Percentiles rank a stretch among this genome's conserved stretches.
Evolutionary conservation across 1,140 invertebrate genomes (phyloP).

Genomic region (Aethina tumida): DNA sequence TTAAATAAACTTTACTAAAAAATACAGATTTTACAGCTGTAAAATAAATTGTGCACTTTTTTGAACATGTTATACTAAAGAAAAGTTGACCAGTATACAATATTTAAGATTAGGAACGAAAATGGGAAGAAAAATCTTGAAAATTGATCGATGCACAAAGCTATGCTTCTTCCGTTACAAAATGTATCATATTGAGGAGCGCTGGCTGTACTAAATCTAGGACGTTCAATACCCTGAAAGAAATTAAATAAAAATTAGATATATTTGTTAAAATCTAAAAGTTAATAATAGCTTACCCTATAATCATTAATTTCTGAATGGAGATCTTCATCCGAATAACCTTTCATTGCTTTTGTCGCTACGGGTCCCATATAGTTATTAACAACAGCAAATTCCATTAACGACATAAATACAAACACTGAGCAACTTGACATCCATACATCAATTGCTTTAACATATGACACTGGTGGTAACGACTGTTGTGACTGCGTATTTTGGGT

Average conservation of each 20-base stretch:
- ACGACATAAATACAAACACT: slow-evolving; percentile 83
- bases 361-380: slow-evolving; percentile 87
- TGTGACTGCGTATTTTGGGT: slow-evolving; percentile 86
- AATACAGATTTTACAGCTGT: too few species aligned
- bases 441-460: slow-evolving; percentile 86
- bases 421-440: slow-evolving; percentile 91
- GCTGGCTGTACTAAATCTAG: slow-evolving; percentile 37
- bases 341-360: slow-evolving; percentile 81
- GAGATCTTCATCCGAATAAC: slow-evolving; percentile 79
- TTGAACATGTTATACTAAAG: too few species aligned
- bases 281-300: slow-evolving; percentile 43
- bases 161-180: slow-evolving; percentile 73
- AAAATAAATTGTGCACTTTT: too few species aligned
- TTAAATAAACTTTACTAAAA: too few species aligned
- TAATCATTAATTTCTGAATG: slow-evolving; percentile 62
- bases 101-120: slow-evolving; percentile 78
- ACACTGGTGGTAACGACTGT: slow-evolving; percentile 80
- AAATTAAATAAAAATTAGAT: slow-evolving; percentile 3
- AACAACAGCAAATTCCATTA: slow-evolving; percentile 87
- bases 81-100: slow-evolving; percentile 83
- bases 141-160: slow-evolving; percentile 76
- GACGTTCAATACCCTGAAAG: slow-evolving; percentile 38
- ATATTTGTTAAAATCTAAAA: slow-evolving; percentile 4
- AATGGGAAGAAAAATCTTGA: slow-evolving; percentile 82
- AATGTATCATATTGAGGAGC: slow-evolving; percentile 72